Evolutionary conservation across 2,113 vertebrate species (phyloP).

Genomic region (Mormyrus lacerda): DNA sequence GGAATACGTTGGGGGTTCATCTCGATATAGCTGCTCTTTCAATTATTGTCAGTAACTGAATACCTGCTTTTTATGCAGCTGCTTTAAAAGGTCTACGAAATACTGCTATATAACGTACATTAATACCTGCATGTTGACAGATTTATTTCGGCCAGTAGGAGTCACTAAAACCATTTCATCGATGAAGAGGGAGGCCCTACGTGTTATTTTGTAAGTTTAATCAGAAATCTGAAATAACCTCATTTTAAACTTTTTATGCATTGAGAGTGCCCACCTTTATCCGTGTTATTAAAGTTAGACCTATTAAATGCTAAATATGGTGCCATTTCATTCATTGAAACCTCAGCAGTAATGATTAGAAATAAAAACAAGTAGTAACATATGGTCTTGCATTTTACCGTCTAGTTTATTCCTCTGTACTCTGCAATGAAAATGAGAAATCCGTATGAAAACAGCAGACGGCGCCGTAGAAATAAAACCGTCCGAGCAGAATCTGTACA

Average conservation of each 20-base stretch:
- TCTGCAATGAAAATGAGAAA: neutral
- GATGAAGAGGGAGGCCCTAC: neutral
- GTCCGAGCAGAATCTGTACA: neutral
- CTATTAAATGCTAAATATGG: neutral
- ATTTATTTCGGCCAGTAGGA: neutral
- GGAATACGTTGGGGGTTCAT: neutral
- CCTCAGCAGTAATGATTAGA: neutral
- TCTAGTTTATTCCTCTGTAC: neutral
- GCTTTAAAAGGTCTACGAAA: neutral
- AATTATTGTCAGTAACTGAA: neutral
- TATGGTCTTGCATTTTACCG: neutral
- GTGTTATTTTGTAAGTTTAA: neutral
- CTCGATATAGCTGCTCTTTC: neutral
- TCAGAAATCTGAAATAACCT: neutral
- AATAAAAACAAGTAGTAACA: neutral
- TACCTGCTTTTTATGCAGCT: neutral
- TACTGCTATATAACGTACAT: neutral
- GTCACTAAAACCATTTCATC: constrained; percentile 2
- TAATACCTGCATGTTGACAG: neutral
- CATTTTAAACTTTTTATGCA: neutral
- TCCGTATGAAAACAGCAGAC: neutral
- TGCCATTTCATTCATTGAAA: neutral
- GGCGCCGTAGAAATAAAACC: neutral
- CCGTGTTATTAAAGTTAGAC: neutral
- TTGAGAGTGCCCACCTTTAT: neutral